Conservation (phyloP, 2,888 invertebrate species). For the Pocota personata region DNA sequence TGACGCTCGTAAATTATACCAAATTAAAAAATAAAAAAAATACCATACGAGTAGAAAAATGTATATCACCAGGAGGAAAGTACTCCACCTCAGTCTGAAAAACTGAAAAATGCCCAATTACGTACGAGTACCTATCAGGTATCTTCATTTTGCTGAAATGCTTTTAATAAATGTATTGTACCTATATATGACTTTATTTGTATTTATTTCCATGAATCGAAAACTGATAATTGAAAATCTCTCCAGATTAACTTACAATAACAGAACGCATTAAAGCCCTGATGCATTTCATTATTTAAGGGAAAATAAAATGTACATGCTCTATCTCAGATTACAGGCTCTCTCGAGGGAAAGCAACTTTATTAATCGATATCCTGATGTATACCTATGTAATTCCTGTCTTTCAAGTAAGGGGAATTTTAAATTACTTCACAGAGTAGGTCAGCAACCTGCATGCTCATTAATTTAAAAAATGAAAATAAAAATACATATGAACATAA, state of each 20-base stretch:
- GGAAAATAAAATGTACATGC: background rate
- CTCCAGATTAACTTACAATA: conserved; percentile 1
- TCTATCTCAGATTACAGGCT: conserved; percentile 9
- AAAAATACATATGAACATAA: background rate
- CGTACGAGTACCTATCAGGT: no score
- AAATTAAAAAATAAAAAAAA: no score
- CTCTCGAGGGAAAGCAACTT: background rate
- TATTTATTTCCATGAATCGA: background rate
- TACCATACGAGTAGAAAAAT: no score
- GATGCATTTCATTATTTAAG: conserved; percentile 35
- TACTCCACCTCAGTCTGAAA: no score
- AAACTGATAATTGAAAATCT: background rate
- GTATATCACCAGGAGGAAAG: no score
- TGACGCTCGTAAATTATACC: no score
- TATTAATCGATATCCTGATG: conserved; percentile 54
- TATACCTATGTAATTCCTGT: background rate
- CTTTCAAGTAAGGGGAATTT: conserved; percentile 43
- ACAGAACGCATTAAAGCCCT: background rate
- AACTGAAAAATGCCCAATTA: no score
- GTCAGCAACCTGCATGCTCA: conserved; percentile 65
- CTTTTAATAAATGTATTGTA: no score
- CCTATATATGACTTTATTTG: background rate
- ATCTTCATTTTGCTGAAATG: no score
- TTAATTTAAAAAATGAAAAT: conserved; percentile 49
- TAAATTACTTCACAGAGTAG: conserved; percentile 55